Evolutionary conservation across 2,113 vertebrate genomes (phyloP), one percentile per base, ranked within the genome.

Genomic region (Charadrius vociferus): DNA sequence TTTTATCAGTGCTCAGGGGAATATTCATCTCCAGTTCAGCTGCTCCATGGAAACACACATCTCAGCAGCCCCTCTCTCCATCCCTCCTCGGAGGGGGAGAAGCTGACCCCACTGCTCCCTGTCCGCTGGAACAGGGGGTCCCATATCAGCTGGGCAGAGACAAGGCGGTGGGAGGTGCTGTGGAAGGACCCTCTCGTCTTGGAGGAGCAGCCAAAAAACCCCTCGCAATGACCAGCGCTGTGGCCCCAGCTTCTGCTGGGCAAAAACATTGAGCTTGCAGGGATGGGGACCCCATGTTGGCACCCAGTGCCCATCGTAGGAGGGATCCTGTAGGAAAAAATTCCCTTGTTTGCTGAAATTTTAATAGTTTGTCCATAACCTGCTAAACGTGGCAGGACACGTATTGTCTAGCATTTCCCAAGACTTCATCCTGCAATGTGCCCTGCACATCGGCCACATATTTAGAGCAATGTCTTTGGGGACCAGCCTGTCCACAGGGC

Each of bases 221-320:
- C 53, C 8, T 20, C 55, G 58, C 6, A 3, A 12, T 17, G 26
- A 18, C 15, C 14, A 72, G 39, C 45, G 39, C 4, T 10, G 19
- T 1, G 1, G 37, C 47, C 14, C 5, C 27, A 70, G 7, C 26
- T 37, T 68, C 67, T 37, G 55, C 53, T 3, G 37, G 78, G 32
- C 11, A 74, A 56, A 68, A 81, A 17, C 0, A 0, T 5, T 0
- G 2, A 47, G 24, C 3, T 21, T 7, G 12, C 32, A 56, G 58
- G 47, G 27, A 4, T 11, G 36, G 7, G 23, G 6, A 5, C 12
- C 45, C 50, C 27, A 43, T 1, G 0, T 6, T 20, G 41, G 36
- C 36, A 59, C 17, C 21, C 34, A 4, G 6, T 26, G 16, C 23
- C n/a, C 10, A 1, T 3, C 0, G 0, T 10, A 12, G 39, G 32